Base-by-base conservation (phyloP, 2,113 vertebrate genomes). In the Myanophis thanlyinensis region DNA sequence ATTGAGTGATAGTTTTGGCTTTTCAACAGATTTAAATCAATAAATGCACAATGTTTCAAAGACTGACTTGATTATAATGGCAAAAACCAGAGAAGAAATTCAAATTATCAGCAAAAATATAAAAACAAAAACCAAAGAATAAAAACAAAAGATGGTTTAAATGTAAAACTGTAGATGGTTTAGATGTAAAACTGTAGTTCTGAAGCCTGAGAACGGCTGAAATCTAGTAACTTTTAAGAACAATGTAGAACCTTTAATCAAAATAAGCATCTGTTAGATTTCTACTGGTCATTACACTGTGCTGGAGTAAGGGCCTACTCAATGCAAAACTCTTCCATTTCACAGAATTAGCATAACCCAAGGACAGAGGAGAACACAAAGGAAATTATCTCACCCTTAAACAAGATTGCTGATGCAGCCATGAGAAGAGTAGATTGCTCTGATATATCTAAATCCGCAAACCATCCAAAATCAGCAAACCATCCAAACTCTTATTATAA, bases 21-120 rank as follows among this genome's bases (percentile, higher is more conserved):
- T n/a, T 91, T 40, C n/a, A 90, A n/a, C 0, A 91, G 23, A 47
- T 87, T 89, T 93, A 90, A 94, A 95, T 53, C 92, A 56, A 47
- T 12, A 86, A 88, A 15, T 92, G 90, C 10, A 91, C 92, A 93
- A 93, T 51, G 12, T 27, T 1, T 87, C 52, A 2, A 53, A 91
- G 54, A 86, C 91, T 48, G 13, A 91, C 91, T 89, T 95, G 94
- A 95, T 94, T 94, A 90, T 35, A 93, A 91, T 35, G 46, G 56
- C 15, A 51, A 40, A 30, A 46, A 13, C 11, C 5, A 59, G 25
- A 87, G 62, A 62, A 62, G 48, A 84, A 49, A 84, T 25, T 18
- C 22, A 35, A 80, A 80, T 49, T 30, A n/a, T 51, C 30, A 12
- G 27, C 11, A 46, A 85, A 46, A 0, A 93, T 84, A 93, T 93